Base-by-base conservation (phyloP, 1,140 invertebrate genomes). In the Lasioglossum baleicum region DNA sequence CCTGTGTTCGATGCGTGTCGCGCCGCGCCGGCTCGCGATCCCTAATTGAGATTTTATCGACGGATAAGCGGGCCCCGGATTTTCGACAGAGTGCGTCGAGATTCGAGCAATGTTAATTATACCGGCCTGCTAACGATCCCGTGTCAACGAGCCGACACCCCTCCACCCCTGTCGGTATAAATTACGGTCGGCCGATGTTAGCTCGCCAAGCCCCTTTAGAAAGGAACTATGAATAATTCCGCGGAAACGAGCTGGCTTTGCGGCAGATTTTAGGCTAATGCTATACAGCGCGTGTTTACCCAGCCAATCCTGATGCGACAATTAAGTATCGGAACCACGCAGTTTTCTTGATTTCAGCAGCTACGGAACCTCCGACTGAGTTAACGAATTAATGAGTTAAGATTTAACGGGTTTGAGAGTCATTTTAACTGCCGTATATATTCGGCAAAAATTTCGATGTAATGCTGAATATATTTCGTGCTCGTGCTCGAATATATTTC, bases 41-140 rank as follows among this genome's bases (percentile, higher is more conserved):
- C 20, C 63, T 71, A 85, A 77, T 83, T 81, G 58, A 74, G 82
- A 85, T 85, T 84, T 82, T 81, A 84, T 85, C 72, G 51, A 81
- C 35, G 69, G n/a, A 53, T 84, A 76, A 65, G 48, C 44, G 26
- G 44, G 35, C 5, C 48, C 63, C 20, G 61, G 64, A 67, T 80
- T 74, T 74, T 67, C 63, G 53, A n/a, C 71, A 11, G 31, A 31
- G 53, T 20, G 31, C 71, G 42, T 26, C 40, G 48, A 13, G n/a
- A 53, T 78, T 78, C 31, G 13, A 15, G 1, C 51, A 7, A 6
- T 20, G 60, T 72, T 78, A 78, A 78, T 78, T 78, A 72, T 68
- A 22, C 22, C 8, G 44, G 8, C 44, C 44, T 48, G 26, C 15
- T 64, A 42, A 51, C 75, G 53, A 66, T 66, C 11, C 11, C 17